phyloP scores from a whole-genome alignment of 2,113 vertebrate species.

The Apeltes quadracus region DNA sequence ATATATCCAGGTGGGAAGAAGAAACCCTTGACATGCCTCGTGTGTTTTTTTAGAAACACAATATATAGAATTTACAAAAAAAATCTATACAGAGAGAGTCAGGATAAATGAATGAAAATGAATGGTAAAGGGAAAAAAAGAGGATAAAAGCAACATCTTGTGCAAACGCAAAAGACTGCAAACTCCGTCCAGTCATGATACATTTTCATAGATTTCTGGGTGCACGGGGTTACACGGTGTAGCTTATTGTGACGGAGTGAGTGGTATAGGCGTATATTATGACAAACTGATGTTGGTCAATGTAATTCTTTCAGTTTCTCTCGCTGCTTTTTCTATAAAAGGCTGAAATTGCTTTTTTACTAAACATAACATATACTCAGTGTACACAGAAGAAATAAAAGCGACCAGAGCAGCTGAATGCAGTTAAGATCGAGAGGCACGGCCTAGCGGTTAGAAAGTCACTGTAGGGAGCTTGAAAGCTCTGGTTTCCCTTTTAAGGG shows the following conservation, averaged over 20 bases:
- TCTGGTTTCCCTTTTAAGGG: constrained; percentile 56
- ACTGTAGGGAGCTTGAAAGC: neutral
- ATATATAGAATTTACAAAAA: neutral
- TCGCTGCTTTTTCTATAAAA: constrained; percentile 24
- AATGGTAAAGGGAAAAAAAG: neutral
- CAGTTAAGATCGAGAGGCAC: constrained; percentile 12
- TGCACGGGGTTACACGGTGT: constrained; percentile 23
- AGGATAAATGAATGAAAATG: neutral
- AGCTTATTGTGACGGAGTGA: constrained; percentile 49
- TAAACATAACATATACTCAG: constrained; percentile 13
- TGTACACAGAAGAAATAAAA: constrained; percentile 6
- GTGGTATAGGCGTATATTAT: constrained; percentile 26
- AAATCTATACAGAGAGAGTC: neutral
- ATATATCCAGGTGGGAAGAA: neutral
- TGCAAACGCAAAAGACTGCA: constrained; percentile 30
- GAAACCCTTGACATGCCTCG: neutral
- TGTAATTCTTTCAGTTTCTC: constrained; percentile 28
- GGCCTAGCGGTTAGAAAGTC: constrained; percentile 3
- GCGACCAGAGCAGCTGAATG: neutral
- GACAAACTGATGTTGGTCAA: constrained; percentile 35
- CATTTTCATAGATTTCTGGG: constrained; percentile 33
- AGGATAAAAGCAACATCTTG: constrained; percentile 18
- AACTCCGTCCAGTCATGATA: constrained; percentile 38
- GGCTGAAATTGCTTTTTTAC: constrained; percentile 16
- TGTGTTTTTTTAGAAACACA: neutral